These are phyloP conservation scores for Macaria liturata DNA, from an alignment of 2,888 invertebrate species.

Conservation along the genomic window DNA sequence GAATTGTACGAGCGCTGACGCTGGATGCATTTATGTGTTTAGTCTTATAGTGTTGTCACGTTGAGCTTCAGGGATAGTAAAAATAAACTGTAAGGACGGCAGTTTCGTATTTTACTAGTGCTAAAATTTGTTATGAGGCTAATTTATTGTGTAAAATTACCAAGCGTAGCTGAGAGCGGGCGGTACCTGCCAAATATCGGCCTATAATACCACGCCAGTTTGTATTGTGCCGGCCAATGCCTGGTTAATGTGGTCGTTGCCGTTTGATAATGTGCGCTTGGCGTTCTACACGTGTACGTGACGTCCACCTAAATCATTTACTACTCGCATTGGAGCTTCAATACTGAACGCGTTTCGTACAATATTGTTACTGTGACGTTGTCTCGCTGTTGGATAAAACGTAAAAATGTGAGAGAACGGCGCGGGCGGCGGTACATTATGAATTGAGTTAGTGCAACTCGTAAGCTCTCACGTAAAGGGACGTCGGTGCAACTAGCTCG, in stretches of 20 bases:
- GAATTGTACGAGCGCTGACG: slow-evolving; percentile 54
- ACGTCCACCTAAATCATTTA: slow-evolving; percentile 34
- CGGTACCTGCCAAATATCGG: slow-evolving; percentile 10
- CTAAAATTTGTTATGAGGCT: slow-evolving; percentile 10
- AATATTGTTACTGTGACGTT: slow-evolving; percentile 28
- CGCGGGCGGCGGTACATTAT: slow-evolving; percentile 57
- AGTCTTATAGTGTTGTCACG: slow-evolving; percentile 41
- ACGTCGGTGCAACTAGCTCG: slow-evolving; percentile 40
- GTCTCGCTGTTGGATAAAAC: slow-evolving; percentile 48
- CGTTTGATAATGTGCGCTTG: slow-evolving; percentile 9
- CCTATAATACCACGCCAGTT: slow-evolving; percentile 1
- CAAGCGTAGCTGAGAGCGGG: slow-evolving; percentile 10
- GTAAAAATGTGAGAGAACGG: slow-evolving; percentile 57
- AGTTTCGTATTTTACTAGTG: slow-evolving; percentile 13
- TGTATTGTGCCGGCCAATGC: slow-evolving; percentile 10
- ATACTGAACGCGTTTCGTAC: slow-evolving; percentile 27
- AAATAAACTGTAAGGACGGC: slow-evolving; percentile 19
- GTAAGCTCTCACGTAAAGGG: slow-evolving; percentile 60
- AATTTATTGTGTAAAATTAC: slow-evolving; percentile 14
- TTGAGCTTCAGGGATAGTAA: slow-evolving; percentile 31
- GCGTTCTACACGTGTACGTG: slow-evolving; percentile 24
- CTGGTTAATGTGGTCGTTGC: slow-evolving; percentile 19
- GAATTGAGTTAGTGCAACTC: slow-evolving; percentile 74
- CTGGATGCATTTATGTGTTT: slow-evolving; percentile 50
- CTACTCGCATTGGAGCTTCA: slow-evolving; percentile 28